Base-by-base conservation (phyloP, 2,113 vertebrate species). In the Mesembrinibis cayennensis region DNA sequence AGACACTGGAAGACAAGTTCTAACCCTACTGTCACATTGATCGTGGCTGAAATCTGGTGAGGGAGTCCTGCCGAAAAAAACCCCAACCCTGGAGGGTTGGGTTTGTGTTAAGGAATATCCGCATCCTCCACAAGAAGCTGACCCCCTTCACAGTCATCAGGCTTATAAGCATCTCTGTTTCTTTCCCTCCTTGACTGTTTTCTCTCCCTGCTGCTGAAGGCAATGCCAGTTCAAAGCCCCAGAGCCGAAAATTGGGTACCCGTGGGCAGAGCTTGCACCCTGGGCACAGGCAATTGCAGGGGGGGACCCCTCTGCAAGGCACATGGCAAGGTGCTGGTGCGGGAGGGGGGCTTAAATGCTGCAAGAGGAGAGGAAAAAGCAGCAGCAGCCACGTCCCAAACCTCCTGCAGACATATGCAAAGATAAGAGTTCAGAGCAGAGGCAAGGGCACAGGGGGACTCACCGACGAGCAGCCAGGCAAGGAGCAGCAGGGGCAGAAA, bases 401-500 rank as follows among this genome's bases (percentile, higher is more conserved):
- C 32, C 44, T 82, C n/a, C 59, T 50, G 30, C 53, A 69, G 45
- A 32, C 5, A 9, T n/a, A 49, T 14, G 17, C 40, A 61, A 70
- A 80, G 73, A 59, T 38, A 61, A 82, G 26, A n/a, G 40, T 27
- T 86, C 36, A 74, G 62, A 80, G 66, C 55, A 82, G 87, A 79
- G 25, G 8, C 4, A 8, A 82, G 21, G 25, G 30, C 20, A 27
- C 5, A 8, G 16, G 9, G 18, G 9, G 11, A 92, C 95, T 96
- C 63, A 95, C 95, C 82, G 7, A 27, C 1, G 2, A 38, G 38
- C 81, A 93, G 67, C 72, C 88, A 83, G 58, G 47, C 5, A 1
- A 96, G 34, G 47, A 92, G 42, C 72, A 96, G 77, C 52, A 96
- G 52, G 26, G 34, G 34, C 66, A 89, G 91, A 56, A 95, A 71